Evolutionary conservation across 2,113 vertebrate species (phyloP).

Genomic region (Crotalus viridis): DNA sequence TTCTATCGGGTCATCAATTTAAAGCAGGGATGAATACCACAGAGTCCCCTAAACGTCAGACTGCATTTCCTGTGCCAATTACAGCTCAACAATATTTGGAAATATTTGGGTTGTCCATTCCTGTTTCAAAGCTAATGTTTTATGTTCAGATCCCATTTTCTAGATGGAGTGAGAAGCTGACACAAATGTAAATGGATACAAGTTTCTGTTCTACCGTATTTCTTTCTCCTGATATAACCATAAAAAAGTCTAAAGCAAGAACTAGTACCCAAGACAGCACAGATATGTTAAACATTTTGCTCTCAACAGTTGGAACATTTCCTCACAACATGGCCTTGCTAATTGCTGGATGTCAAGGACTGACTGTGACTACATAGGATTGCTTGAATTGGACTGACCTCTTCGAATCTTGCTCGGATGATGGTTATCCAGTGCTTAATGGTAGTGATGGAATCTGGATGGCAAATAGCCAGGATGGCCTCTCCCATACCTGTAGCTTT

Average conservation of each 20-base stretch:
- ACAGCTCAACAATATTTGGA: neutral
- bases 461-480: constrained; percentile 89
- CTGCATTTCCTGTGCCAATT: neutral
- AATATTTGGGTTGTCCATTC: neutral
- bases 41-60: neutral
- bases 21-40: constrained; percentile 2
- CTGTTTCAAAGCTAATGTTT: neutral
- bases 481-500: constrained; percentile 92
- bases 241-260: constrained; percentile 37
- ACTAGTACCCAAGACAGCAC: constrained; percentile 22
- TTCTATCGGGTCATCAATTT: neutral
- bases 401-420: constrained; percentile 96
- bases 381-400: constrained; percentile 76
- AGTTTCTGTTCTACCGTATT: constrained; percentile 36
- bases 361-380: neutral
- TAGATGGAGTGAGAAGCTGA: constrained; percentile 14
- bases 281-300: constrained; percentile 48
- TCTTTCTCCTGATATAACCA: neutral
- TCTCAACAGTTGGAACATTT: constrained; percentile 44
- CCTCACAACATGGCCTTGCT: neutral
- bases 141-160: neutral
- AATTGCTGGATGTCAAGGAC: constrained; percentile 16
- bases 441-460: constrained; percentile 96
- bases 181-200: constrained; percentile 43
- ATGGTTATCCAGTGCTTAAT: constrained; percentile 99